phyloP scores from a whole-genome alignment of 2,888 invertebrate genomes.

The Horisme vitalbata region DNA sequence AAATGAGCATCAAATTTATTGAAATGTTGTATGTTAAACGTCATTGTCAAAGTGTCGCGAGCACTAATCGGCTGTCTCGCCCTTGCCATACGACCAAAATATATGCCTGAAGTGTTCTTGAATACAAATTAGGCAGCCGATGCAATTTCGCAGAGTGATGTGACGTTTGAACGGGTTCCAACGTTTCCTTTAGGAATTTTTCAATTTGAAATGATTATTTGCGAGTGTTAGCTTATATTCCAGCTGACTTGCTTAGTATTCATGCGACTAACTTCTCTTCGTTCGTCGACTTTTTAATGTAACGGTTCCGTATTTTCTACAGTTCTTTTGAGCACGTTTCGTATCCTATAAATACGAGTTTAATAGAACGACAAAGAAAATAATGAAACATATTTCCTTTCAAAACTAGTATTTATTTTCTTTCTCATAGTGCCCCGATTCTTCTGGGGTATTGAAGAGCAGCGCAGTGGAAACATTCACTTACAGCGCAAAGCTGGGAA shows the following conservation, averaged over 20 bases:
- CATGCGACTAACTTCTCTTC: slow-evolving; percentile 31
- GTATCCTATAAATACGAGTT: slow-evolving; percentile 29
- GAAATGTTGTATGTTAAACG: slow-evolving; percentile 24
- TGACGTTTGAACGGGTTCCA: slow-evolving; percentile 62
- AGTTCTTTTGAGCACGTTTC: slow-evolving; percentile 30
- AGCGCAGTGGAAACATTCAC: slow-evolving; percentile 21
- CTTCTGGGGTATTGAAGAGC: slow-evolving; percentile 13
- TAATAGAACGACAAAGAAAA: slow-evolving; percentile 22
- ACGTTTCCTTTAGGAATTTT: slow-evolving; percentile 59
- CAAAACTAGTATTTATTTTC: slow-evolving; percentile 21
- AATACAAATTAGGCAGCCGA: slow-evolving; percentile 68
- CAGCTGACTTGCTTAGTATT: slow-evolving; percentile 39
- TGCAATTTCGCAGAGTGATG: slow-evolving; percentile 69
- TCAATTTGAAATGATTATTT: slow-evolving; percentile 64
- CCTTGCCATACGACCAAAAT: slow-evolving; percentile 55
- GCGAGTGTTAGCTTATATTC: slow-evolving; percentile 44
- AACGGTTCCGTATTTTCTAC: slow-evolving; percentile 23
- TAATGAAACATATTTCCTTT: slow-evolving; percentile 25
- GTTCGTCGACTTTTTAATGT: slow-evolving; percentile 23
- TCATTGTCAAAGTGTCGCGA: slow-evolving; percentile 26
- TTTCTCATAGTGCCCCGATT: slow-evolving; percentile 11
- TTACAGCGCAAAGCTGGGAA: too few species aligned
- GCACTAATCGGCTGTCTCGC: slow-evolving; percentile 20
- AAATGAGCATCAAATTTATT: too few species aligned
- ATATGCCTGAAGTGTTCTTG: slow-evolving; percentile 57